These are phyloP conservation scores for Aphelenchoides avenae DNA, from an alignment of 1,140 invertebrate genomes.

Conservation along the genomic window DNA sequence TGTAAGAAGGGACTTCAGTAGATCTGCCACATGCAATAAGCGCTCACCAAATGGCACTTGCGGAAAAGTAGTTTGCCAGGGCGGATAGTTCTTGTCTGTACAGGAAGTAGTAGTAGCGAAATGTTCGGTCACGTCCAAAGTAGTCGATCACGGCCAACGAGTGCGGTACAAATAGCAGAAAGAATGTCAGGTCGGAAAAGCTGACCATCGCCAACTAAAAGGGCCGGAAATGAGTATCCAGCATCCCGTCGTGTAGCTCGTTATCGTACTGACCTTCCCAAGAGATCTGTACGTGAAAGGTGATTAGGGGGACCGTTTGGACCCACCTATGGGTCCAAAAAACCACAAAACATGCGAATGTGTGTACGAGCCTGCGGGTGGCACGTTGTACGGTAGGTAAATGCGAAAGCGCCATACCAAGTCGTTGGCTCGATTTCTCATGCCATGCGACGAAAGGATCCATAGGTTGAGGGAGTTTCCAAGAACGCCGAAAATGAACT, in stretches of 20 bases:
- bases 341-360: too few relatives aligned
- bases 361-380: slow-evolving; percentile 4
- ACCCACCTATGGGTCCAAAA: too few relatives aligned
- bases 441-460: slow-evolving; percentile 49
- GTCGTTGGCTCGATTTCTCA: slow-evolving; percentile 57
- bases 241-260: too few relatives aligned
- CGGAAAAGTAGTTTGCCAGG: slow-evolving; percentile 55
- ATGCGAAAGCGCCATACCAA: slow-evolving; percentile 39
- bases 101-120: slow-evolving; percentile 47
- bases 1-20: slow-evolving; percentile 23
- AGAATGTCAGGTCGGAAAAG: slow-evolving; percentile 53
- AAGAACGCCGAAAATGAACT: slow-evolving; percentile 52
- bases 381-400: slow-evolving; percentile 4
- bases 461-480: slow-evolving; percentile 55
- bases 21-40: slow-evolving; percentile 14
- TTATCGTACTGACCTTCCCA: too few relatives aligned
- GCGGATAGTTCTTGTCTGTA: slow-evolving; percentile 51
- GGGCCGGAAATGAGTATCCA: too few relatives aligned
- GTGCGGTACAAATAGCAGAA: slow-evolving; percentile 51
- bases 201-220: slow-evolving; percentile 56
- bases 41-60: slow-evolving; percentile 52
- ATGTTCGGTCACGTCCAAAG: slow-evolving; percentile 36
- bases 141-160: slow-evolving; percentile 46
- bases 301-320: too few relatives aligned
- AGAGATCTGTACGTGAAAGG: too few relatives aligned